Evolutionary conservation across 2,113 vertebrate species (phyloP).

Genomic region (Aldabrachelys gigantea): DNA sequence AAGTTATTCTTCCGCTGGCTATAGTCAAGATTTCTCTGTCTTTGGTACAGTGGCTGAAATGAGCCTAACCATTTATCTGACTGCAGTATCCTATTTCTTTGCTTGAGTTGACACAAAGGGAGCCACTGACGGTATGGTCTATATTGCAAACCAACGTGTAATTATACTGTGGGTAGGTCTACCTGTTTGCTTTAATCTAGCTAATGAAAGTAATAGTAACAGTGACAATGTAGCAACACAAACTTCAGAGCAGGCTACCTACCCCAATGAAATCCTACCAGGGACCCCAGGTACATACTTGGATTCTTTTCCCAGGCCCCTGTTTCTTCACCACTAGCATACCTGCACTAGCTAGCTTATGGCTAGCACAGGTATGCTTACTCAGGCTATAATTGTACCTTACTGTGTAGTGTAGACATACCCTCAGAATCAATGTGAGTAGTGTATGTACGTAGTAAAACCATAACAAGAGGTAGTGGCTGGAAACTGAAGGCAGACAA

Average conservation of each 20-base stretch:
- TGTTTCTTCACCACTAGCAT: neutral
- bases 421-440: neutral
- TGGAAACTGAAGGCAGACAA: neutral
- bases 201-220: neutral
- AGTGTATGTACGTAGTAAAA: neutral
- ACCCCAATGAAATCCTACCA: neutral
- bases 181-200: neutral
- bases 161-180: neutral
- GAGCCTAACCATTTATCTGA: neutral
- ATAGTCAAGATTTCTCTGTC: neutral
- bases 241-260: neutral
- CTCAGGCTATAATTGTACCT: neutral
- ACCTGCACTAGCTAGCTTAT: neutral
- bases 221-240: too few species aligned
- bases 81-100: neutral
- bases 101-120: neutral
- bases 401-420: neutral
- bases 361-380: neutral
- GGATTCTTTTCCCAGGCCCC: neutral
- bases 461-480: neutral
- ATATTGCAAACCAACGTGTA: neutral
- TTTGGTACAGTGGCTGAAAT: neutral
- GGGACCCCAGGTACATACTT: neutral
- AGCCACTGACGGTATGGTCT: neutral
- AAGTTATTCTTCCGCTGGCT: neutral